phyloP scores from a whole-genome alignment of 1,140 invertebrate species.

The Tetramorium parvispinum region DNA sequence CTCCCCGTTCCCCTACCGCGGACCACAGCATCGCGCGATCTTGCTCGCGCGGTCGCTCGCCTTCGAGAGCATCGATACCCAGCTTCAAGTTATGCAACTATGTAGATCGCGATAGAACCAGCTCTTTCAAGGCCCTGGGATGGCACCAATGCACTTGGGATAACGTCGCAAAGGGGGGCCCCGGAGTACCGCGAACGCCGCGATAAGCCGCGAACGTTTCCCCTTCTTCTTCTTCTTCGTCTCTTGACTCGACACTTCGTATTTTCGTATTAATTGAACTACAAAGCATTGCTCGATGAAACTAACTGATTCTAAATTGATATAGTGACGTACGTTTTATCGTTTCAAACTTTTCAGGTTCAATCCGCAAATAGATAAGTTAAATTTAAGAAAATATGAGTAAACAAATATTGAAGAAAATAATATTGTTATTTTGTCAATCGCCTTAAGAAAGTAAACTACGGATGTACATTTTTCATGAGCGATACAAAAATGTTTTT shows the following conservation, averaged over 20 bases:
- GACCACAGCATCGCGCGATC: slow-evolving; percentile 67
- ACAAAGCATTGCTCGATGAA: neutral
- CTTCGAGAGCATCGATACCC: slow-evolving; percentile 69
- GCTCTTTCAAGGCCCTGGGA: slow-evolving; percentile 61
- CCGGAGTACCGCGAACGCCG: neutral
- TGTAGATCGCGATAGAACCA: slow-evolving; percentile 75
- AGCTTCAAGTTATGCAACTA: slow-evolving; percentile 76
- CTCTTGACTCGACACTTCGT: slow-evolving; percentile 12
- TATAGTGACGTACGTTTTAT: neutral
- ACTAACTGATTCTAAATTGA: neutral
- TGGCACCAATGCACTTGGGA: slow-evolving; percentile 41
- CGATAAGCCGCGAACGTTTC: slow-evolving; percentile 39
- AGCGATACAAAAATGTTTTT: neutral
- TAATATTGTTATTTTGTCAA: neutral
- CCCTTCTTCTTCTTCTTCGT: neutral
- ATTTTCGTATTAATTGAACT: slow-evolving; percentile 54
- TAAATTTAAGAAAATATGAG: neutral
- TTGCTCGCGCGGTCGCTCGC: slow-evolving; percentile 41
- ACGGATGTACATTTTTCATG: neutral
- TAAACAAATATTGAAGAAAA: neutral
- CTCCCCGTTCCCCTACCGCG: neutral
- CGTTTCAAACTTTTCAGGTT: neutral
- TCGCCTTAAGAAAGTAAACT: neutral
- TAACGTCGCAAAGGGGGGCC: slow-evolving; percentile 34
- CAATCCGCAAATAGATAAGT: neutral